Evolutionary conservation across 2,797 vertebrate species (phyloP).

Genomic region (Parambassis ranga): DNA sequence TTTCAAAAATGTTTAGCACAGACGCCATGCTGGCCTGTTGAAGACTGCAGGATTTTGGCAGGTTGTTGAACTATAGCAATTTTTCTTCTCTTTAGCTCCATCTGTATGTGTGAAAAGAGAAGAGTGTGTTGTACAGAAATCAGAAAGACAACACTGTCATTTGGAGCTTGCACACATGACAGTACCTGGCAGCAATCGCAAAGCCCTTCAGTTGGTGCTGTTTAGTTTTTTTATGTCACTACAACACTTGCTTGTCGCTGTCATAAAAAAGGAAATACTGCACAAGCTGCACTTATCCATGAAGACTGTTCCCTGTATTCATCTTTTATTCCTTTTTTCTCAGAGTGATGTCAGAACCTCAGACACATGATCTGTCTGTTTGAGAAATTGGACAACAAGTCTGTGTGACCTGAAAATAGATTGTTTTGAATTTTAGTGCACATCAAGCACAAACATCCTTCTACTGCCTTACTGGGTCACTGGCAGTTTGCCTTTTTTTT

Average conservation of each 20-base stretch:
- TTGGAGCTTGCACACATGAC: constrained; percentile 21
- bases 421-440: constrained; percentile 23
- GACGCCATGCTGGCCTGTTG: not conserved
- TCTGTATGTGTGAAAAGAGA: not conserved
- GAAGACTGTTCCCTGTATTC: not conserved
- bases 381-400: constrained; percentile 28
- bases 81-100: constrained; percentile 30
- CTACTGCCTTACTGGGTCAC: constrained; percentile 30
- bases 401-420: constrained; percentile 40
- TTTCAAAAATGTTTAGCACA: constrained; percentile 18
- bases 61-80: constrained; percentile 11
- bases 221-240: constrained; percentile 21
- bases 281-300: constrained; percentile 20
- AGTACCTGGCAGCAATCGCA: constrained; percentile 24
- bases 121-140: constrained; percentile 21
- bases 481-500: constrained; percentile 31
- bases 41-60: constrained; percentile 17
- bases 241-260: constrained; percentile 9
- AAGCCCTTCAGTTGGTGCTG: constrained; percentile 15
- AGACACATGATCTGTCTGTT: constrained; percentile 17
- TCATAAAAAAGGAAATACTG: constrained; percentile 19
- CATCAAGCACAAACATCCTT: constrained; percentile 21
- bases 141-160: constrained; percentile 35
- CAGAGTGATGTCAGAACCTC: constrained; percentile 13
- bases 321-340: constrained; percentile 16